phyloP scores from a whole-genome alignment of 2,888 invertebrate genomes.

The Drosophila eohydei region DNA sequence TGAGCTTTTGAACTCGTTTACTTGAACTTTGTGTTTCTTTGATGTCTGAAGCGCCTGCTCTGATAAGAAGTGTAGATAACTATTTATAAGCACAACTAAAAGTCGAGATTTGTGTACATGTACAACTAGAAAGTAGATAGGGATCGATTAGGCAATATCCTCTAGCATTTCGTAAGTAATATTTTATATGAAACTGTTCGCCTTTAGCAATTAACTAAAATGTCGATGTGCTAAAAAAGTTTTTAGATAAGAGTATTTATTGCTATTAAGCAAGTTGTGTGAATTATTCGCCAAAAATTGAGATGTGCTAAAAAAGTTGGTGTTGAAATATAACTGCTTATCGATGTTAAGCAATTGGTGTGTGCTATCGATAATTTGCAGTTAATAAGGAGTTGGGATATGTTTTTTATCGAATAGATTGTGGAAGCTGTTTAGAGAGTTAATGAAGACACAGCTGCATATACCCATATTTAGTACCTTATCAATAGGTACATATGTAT shows the following conservation, averaged over 20 bases:
- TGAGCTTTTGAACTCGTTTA: conserved; percentile 35
- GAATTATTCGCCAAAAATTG: conserved; percentile 2
- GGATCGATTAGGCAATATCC: neutral
- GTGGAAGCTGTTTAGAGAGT: neutral
- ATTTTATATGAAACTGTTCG: neutral
- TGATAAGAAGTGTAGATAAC: conserved; percentile 63
- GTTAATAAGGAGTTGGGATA: neutral
- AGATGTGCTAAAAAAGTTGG: neutral
- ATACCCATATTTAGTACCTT: neutral
- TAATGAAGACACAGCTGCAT: neutral
- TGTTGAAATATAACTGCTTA: neutral
- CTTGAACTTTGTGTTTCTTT: conserved; percentile 61
- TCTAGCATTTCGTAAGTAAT: neutral
- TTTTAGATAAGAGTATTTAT: neutral
- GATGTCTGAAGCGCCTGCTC: conserved; percentile 16
- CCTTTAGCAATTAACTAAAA: neutral
- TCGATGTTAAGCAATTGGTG: neutral
- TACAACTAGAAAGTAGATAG: neutral
- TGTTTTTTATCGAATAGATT: neutral
- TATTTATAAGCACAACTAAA: conserved; percentile 12
- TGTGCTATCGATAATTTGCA: neutral
- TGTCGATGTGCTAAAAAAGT: neutral
- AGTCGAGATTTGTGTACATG: neutral
- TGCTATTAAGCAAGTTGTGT: neutral
- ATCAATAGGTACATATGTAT: neutral